Evolutionary conservation across 1,140 invertebrate genomes (phyloP), one percentile per base, ranked within the genome.

Genomic region (Thaumetopoea pityocampa): DNA sequence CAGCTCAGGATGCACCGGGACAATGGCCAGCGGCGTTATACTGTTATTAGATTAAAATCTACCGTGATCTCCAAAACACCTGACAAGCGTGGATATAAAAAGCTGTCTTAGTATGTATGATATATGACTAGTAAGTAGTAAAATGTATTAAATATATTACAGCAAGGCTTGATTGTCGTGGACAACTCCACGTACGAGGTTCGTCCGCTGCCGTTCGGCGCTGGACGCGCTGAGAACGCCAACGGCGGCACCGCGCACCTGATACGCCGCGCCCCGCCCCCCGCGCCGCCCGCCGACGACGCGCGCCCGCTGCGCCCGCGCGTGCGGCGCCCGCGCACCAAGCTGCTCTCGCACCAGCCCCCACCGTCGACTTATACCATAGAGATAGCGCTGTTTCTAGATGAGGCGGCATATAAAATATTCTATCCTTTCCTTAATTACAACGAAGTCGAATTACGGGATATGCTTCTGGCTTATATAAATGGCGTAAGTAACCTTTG

Each of bases 391-490:
- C 60, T 93, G n/a, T 93, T 93, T 67, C 88, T 93, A 36, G 92
- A 93, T 52, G 89, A 91, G 61, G 86, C 90, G 2, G 92, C 86
- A 0, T 92, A 92, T 51, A 88, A 88, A 57, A 85, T 90, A 1
- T 93, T 93, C 60, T 72, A 88, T n/a, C 90, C 91, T 1, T 90
- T 88, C 55, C 87, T 93, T 15, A 85, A 89, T 28, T 85, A 88
- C 35, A 87, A 91, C 57, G 90, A 92, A 20, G 73, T 72, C 10
- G 88, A 90, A 52, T 67, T 93, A 3, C 82, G 88, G 11, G 89
- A 93, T 65, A 90, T 93, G 89, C 64, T 93, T 1, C 66, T 93
- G 4, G 92, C 91, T 7, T 93, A 93, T 53, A 86, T 93, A 23
- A 93, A 93, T 76, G 91, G 90, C 33, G 88, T 91, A 78, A 85